A percentile compares a stretch with the other conserved stretches of the same genome.
phyloP scores from a whole-genome alignment of 2,113 vertebrate genomes.

The Gracilinanus agilis region DNA sequence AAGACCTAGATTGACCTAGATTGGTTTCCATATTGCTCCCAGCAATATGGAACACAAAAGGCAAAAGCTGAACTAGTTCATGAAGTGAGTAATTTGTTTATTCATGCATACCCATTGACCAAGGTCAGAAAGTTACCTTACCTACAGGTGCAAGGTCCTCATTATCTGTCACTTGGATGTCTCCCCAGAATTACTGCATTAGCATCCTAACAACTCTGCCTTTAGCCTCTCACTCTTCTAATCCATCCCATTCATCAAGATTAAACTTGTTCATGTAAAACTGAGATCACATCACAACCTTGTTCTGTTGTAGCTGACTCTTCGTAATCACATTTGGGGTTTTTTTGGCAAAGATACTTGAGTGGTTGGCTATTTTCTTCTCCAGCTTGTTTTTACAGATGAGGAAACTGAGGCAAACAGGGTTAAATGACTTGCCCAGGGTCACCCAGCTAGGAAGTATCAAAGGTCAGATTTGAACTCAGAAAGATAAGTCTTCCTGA shows the following conservation, averaged over 20 bases:
- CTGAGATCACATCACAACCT: neutral
- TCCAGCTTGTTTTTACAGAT: neutral
- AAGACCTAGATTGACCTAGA: neutral
- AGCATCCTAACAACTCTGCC: neutral
- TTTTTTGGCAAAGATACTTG: neutral
- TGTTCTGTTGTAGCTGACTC: neutral
- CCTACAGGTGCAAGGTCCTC: neutral
- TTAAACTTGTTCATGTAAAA: neutral
- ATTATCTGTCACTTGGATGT: neutral
- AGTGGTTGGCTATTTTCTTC: neutral
- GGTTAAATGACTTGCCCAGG: neutral
- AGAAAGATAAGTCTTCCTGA: neutral
- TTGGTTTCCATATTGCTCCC: neutral
- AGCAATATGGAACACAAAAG: neutral
- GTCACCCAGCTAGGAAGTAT: neutral
- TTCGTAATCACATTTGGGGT: neutral
- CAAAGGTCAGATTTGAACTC: neutral
- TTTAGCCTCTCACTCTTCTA: neutral
- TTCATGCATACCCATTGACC: neutral
- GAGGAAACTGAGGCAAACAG: neutral
- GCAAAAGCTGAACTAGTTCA: neutral
- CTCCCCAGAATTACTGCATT: neutral
- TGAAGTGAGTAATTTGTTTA: neutral
- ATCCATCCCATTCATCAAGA: neutral
- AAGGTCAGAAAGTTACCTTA: neutral